These are phyloP conservation scores for Gastracanthus pulcherrimus DNA, from an alignment of 2,888 invertebrate species.

Conservation along the genomic window DNA sequence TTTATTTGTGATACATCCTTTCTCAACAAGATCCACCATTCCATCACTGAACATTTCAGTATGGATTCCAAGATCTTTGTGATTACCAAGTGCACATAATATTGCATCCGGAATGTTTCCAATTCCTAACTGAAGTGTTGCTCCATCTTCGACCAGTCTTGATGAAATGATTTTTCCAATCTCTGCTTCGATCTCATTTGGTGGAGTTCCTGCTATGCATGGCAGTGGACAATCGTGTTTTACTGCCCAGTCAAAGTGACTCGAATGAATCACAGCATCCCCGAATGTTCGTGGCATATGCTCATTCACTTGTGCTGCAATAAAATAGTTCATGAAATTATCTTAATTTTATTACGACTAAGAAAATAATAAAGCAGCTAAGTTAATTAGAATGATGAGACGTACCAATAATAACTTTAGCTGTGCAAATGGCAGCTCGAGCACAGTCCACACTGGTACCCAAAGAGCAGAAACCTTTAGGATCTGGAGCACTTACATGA, in stretches of 20 bases:
- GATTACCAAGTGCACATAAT: conserved; percentile 78
- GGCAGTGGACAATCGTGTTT: conserved; percentile 77
- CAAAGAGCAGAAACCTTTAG: conserved; percentile 82
- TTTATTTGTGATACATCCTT: conserved; percentile 81
- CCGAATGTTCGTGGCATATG: conserved; percentile 83
- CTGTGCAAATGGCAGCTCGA: conserved; percentile 80
- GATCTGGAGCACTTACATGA: conserved; percentile 81
- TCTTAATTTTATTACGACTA: no score
- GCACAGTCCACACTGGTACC: conserved; percentile 83
- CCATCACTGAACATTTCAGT: conserved; percentile 84
- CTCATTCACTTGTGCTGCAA: conserved; percentile 79
- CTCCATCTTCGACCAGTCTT: conserved; percentile 81
- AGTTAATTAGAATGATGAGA: no score
- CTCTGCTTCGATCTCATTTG: conserved; percentile 78
- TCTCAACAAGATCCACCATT: conserved; percentile 81
- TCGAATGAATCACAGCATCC: conserved; percentile 81
- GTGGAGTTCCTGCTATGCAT: conserved; percentile 73
- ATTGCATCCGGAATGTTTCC: conserved; percentile 83
- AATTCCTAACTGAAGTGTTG: conserved; percentile 83
- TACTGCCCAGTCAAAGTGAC: conserved; percentile 82
- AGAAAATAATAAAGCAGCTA: neutral
- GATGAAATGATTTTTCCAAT: conserved; percentile 82
- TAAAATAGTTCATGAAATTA: neutral
- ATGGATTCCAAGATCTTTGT: conserved; percentile 83
- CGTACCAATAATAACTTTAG: conserved; percentile 81